Conservation (phyloP, 1,140 invertebrate species). For the Orius insidiosus region DNA sequence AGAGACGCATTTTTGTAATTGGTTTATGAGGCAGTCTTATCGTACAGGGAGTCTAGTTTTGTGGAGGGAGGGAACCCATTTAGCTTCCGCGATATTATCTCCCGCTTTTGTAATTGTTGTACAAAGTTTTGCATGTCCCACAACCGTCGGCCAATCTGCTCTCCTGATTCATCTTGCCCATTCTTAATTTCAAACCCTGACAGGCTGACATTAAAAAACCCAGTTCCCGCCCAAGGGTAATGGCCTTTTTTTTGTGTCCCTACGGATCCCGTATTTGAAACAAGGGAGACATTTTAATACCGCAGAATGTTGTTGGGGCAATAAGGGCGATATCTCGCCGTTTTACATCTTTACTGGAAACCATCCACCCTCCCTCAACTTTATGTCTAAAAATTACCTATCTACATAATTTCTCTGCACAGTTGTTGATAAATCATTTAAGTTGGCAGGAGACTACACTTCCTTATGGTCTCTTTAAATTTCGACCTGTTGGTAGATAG, state of each 20-base stretch:
- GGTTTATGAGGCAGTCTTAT: conserved; percentile 11
- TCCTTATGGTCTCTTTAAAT: no score
- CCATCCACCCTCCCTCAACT: conserved; percentile 4
- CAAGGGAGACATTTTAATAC: conserved; percentile 2
- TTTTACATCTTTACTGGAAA: neutral
- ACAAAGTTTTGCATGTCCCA: conserved; percentile 11
- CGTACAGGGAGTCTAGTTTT: neutral
- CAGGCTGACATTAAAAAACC: conserved; percentile 8
- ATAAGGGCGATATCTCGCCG: conserved; percentile 6
- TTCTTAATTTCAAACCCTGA: conserved; percentile 5
- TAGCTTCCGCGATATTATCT: conserved; percentile 9
- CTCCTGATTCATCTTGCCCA: conserved; percentile 10
- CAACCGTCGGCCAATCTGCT: conserved; percentile 7
- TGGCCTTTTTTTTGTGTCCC: neutral
- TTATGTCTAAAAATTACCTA: no score
- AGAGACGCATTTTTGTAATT: conserved; percentile 9
- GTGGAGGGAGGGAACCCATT: neutral
- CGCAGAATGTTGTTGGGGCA: neutral
- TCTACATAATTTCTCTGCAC: no score
- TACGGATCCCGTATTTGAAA: conserved; percentile 1
- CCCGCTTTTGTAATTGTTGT: conserved; percentile 9
- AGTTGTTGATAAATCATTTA: no score
- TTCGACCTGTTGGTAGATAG: no score
- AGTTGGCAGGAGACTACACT: no score
- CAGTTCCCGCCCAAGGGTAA: neutral